phyloP scores from a whole-genome alignment of 2,888 invertebrate species.

The Mythimna ferrago region DNA sequence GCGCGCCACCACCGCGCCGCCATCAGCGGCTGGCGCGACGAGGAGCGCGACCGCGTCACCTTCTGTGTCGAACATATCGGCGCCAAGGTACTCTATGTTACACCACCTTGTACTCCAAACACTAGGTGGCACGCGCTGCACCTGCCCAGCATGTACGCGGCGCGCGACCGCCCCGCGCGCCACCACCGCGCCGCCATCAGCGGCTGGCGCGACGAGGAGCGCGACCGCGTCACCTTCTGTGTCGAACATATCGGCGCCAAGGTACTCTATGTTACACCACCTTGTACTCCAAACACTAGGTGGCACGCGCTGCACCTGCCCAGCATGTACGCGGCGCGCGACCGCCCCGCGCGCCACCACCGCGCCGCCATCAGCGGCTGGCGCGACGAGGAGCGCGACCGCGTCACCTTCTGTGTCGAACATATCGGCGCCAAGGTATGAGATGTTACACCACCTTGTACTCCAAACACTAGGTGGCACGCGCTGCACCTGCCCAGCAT shows the following conservation, averaged over 20 bases:
- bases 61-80: no score
- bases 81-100: background rate
- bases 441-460: conserved; percentile 84
- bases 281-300: conserved; percentile 92
- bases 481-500: no score
- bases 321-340: conserved; percentile 92
- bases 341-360: conserved; percentile 94
- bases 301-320: conserved; percentile 98
- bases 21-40: no score
- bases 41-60: no score
- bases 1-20: no score
- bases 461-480: conserved; percentile 87
- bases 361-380: conserved; percentile 97
- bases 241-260: no score
- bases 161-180: no score
- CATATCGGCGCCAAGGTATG: conserved; percentile 96
- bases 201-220: no score
- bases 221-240: no score
- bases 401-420: conserved; percentile 96
- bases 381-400: conserved; percentile 95
- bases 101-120: conserved; percentile 89
- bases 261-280: conserved; percentile 72
- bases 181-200: no score
- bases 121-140: no score
- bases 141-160: no score